Percentiles rank a stretch among this genome's conserved stretches.
Conservation (phyloP, 1,140 invertebrate species). For the Hycleus cichorii region DNA sequence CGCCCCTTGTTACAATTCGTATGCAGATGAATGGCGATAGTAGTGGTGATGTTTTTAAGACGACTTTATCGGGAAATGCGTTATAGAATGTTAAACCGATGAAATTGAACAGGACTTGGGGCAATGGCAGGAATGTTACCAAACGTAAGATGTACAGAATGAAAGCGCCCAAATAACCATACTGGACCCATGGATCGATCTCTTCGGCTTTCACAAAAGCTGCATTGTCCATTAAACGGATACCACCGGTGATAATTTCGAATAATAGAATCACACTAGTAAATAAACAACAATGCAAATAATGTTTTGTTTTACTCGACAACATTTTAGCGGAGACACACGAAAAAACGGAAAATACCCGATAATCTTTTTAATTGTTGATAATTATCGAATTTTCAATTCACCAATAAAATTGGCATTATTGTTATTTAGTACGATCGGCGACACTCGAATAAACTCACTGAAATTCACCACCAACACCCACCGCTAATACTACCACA, state of each 20-base stretch:
- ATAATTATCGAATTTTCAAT: too few species aligned
- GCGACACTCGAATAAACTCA: too few species aligned
- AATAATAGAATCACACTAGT: slow-evolving; percentile 67
- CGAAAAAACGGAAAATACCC: too few species aligned
- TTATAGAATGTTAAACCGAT: slow-evolving; percentile 87
- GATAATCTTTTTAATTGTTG: too few species aligned
- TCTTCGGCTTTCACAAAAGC: slow-evolving; percentile 52
- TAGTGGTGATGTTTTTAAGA: slow-evolving; percentile 80
- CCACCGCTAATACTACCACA: too few species aligned
- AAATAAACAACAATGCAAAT: slow-evolving; percentile 71
- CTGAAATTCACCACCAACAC: too few species aligned
- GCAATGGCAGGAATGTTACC: slow-evolving; percentile 78
- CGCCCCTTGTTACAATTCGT: slow-evolving; percentile 89
- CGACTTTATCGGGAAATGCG: slow-evolving; percentile 89
- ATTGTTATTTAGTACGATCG: too few species aligned
- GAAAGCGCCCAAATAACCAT: slow-evolving; percentile 65
- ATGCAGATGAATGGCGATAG: slow-evolving; percentile 94
- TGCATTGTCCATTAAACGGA: slow-evolving; percentile 57
- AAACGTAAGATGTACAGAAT: slow-evolving; percentile 73
- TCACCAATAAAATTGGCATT: too few species aligned
- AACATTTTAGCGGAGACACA: slow-evolving; percentile 41
- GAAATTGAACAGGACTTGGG: slow-evolving; percentile 89
- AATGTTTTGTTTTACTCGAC: slow-evolving; percentile 61
- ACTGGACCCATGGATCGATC: slow-evolving; percentile 72
- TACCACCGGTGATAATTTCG: slow-evolving; percentile 70